Percentiles rank a stretch among this genome's conserved stretches.
These are phyloP conservation scores for Ceyx erithaca DNA, from an alignment of 2,797 vertebrate species.

Conservation along the genomic window DNA sequence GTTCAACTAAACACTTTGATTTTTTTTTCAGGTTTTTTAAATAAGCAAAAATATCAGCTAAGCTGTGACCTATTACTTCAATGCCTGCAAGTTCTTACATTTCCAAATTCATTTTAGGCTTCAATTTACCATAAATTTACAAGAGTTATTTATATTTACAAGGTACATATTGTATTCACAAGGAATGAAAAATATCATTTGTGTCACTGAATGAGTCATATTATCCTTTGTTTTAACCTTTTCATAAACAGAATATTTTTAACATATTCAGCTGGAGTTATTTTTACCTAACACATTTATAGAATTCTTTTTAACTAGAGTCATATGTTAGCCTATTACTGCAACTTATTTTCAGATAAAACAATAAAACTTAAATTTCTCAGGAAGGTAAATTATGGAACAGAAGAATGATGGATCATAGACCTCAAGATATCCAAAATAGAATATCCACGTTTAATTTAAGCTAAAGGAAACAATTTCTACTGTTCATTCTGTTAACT, in stretches of 20 bases:
- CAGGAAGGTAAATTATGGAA: background rate
- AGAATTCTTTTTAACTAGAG: background rate
- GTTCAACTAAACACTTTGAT: background rate
- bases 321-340: background rate
- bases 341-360: background rate
- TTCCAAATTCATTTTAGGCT: background rate
- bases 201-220: slow-evolving; percentile 19
- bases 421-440: background rate
- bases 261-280: background rate
- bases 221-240: slow-evolving; percentile 37
- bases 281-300: background rate
- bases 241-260: background rate
- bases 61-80: background rate
- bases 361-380: background rate
- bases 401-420: background rate
- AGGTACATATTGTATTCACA: background rate
- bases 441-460: background rate
- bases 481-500: background rate
- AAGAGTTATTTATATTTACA: slow-evolving; percentile 24
- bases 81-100: background rate
- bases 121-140: slow-evolving; percentile 5
- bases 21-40: background rate
- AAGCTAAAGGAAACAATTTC: background rate
- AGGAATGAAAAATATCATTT: slow-evolving; percentile 17
- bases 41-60: background rate